Evolutionary conservation across 2,888 invertebrate species (phyloP), one percentile per base, ranked within the genome.

Genomic region (Nymphalis polychloros): DNA sequence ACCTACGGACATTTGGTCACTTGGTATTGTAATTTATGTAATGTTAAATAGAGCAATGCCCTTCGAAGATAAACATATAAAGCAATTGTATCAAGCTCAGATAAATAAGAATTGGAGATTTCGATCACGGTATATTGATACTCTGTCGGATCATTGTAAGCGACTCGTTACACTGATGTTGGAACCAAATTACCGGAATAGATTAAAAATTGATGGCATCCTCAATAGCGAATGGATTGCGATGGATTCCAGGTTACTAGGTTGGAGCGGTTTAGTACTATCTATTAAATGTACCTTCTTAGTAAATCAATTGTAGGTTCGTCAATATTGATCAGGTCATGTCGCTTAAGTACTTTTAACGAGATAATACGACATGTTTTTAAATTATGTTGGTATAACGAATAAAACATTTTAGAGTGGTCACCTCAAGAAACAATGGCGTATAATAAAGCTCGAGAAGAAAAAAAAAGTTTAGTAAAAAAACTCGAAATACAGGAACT

Each of bases 41-140:
- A 96, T 97, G 95, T 81, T 97, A 4, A 97, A 97, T 80, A 95
- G 96, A 80, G 95, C 96, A 0, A 96, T 97, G 96, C 97, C 97
- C 0, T 97, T 96, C 80, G 96, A 97, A 80, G 96, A 96, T 74
- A 94, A 94, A 41, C 95, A 96, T 77, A 94, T 96, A 46, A 95
- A 95, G 75, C 94, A 88, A 71, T 88, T 97, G 76, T 95, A 96
- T 77, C 94, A 95, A 76, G 86, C 92, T 1, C 92, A 93, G 76
- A 83, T 94, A 6, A 93, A 93, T 72, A 93, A 90, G 68, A 92
- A 93, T 69, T 96, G 96, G 95, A 94, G 94, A 77, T 96, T 96
- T 80, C 92, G 95, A n/a, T 91, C 94, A 0, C 95, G 95, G 78
- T 94, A 95, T 46, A 83, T 89, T 0, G 93, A 94, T 61, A 72